Conservation (phyloP, 2,113 vertebrate genomes). For the Nanorana parkeri region DNA sequence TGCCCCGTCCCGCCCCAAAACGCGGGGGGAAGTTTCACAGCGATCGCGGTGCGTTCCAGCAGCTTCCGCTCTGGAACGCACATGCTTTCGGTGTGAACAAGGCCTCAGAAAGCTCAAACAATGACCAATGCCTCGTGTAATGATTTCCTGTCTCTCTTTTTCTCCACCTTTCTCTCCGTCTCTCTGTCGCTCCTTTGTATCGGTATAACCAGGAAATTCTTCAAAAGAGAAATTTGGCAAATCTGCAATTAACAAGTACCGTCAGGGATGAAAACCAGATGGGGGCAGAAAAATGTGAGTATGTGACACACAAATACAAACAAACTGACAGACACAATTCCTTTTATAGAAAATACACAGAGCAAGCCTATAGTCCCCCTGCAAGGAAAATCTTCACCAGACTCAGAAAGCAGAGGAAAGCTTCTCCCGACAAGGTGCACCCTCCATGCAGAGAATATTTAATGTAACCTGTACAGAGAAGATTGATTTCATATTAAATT, state of each 20-base stretch:
- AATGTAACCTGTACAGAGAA: neutral
- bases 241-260: constrained; percentile 35
- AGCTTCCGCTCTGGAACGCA: no score
- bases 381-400: constrained; percentile 17
- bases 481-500: no score
- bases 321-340: constrained; percentile 52
- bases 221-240: constrained; percentile 49
- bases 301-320: constrained; percentile 45
- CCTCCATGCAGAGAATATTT: neutral
- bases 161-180: neutral
- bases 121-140: no score
- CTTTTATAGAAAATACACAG: constrained; percentile 44
- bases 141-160: neutral
- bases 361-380: constrained; percentile 13
- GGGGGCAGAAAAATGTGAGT: neutral
- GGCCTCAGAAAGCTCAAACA: no score
- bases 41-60: no score
- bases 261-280: constrained; percentile 47
- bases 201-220: constrained; percentile 52
- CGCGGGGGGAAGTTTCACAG: no score
- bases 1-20: no score
- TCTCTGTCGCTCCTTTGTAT: constrained; percentile 9
- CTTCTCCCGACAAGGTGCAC: constrained; percentile 3
- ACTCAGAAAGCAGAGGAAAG: neutral
- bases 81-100: no score